A percentile compares a stretch with the other conserved stretches of the same genome.
phyloP scores from a whole-genome alignment of 2,888 invertebrate genomes.

The Leucophenga montana region DNA sequence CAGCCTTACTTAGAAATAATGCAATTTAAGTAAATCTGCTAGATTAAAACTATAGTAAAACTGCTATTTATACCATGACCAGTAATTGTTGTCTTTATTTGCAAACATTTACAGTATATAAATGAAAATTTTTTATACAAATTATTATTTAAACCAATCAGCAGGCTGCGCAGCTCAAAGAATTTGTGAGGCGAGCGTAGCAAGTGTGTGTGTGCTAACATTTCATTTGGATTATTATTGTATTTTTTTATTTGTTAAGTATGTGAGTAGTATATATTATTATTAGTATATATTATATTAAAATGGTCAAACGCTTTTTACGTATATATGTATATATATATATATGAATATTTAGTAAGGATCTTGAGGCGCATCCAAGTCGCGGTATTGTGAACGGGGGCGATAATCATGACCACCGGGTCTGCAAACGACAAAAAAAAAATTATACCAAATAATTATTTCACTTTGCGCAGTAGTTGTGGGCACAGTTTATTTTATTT shows the following conservation, averaged over 20 bases:
- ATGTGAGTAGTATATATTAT: too few relatives aligned
- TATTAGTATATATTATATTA: not conserved
- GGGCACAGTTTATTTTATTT: constrained; percentile 31
- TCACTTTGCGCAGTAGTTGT: constrained; percentile 42
- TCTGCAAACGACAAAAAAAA: constrained; percentile 78
- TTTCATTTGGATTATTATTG: too few relatives aligned
- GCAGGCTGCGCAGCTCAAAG: too few relatives aligned
- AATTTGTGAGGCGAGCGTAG: too few relatives aligned
- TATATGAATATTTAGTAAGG: constrained; percentile 74
- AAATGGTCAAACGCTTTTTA: constrained; percentile 27
- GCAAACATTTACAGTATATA: not conserved
- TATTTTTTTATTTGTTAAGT: too few relatives aligned
- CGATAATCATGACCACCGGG: constrained; percentile 84
- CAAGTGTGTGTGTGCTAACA: too few relatives aligned
- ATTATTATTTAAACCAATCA: too few relatives aligned
- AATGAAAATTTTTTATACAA: not conserved
- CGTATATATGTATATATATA: constrained; percentile 26
- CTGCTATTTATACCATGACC: constrained; percentile 8
- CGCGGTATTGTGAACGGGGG: constrained; percentile 92
- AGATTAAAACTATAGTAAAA: too few relatives aligned
- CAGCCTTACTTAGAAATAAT: too few relatives aligned
- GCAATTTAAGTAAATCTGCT: too few relatives aligned
- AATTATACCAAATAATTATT: constrained; percentile 38
- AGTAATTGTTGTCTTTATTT: constrained; percentile 16
- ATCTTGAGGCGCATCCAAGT: constrained; percentile 93